Evolutionary conservation across 2,888 invertebrate genomes (phyloP), one percentile per base, ranked within the genome.

Genomic region (Tenodera sinensis): DNA sequence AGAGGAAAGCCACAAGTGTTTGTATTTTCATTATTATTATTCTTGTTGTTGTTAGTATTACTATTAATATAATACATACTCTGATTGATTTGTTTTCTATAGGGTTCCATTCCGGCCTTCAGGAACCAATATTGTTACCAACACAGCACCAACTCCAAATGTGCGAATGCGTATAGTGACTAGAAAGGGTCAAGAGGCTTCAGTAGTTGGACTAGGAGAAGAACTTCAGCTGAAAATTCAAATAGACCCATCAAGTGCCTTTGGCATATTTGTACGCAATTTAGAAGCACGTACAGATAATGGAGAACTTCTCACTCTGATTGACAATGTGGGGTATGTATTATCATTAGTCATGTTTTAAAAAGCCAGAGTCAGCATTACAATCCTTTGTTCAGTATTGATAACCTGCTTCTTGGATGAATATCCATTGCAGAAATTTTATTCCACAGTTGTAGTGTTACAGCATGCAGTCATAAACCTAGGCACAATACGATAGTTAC

Each of bases 221-320:
- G 93, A 93, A 89, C 92, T 94, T 28, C 93, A 92, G 85, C 92
- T 94, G 27, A 92, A 93, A 89, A 93, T 94, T 87, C 93, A 93
- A 91, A 93, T 93, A 91, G 93, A 93, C 90, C 93, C 93, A 71
- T 91, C 92, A n/a, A 92, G 93, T 90, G 93, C 93, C 7, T 93
- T 93, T 91, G 93, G 93, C 83, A 93, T 94, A 71, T 93, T 93
- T 91, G 93, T 93, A 54, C 92, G 93, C 82, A 94, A 93, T 90
- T 91, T 94, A 87, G 93, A 93, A 91, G 94, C 94, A 2, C 91
- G 93, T 84, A 93, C 93, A 71, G 93, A 93, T 89, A 93, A 93
- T 91, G 93, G 93, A 27, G 94, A 94, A 90, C 92, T 93, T 1
- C 91, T 93, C 86, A 93, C 93, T 81, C 92, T 94, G 14, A 92